Evolutionary conservation across 1,140 invertebrate genomes (phyloP).

Genomic region (Aphidius ervi): DNA sequence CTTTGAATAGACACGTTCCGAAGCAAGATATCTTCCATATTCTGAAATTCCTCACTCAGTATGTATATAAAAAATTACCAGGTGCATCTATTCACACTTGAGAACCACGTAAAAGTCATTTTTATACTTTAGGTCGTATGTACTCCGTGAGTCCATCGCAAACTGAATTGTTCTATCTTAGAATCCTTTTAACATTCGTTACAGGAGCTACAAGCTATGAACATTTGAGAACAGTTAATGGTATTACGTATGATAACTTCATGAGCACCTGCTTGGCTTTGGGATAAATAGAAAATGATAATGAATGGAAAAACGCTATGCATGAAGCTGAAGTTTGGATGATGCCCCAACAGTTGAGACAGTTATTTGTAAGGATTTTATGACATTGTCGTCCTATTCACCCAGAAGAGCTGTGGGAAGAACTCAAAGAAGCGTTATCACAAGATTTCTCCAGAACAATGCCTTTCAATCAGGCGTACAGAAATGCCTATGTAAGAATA

Average conservation of each 20-base stretch:
- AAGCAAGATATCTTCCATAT: neutral
- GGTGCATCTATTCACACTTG: neutral
- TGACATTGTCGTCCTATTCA: slow-evolving; percentile 13
- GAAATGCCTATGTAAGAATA: neutral
- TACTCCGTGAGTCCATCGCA: neutral
- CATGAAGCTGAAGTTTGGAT: slow-evolving; percentile 16
- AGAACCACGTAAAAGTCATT: neutral
- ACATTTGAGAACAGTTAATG: slow-evolving; percentile 17
- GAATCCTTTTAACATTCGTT: neutral
- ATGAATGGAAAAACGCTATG: slow-evolving; percentile 17
- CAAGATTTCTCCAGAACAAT: slow-evolving; percentile 8
- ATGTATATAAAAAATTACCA: neutral
- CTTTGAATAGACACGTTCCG: neutral
- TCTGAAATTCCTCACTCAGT: neutral
- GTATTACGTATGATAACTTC: neutral
- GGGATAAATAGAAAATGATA: slow-evolving; percentile 20
- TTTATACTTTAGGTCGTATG: neutral
- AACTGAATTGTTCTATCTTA: neutral
- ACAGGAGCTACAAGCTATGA: slow-evolving; percentile 13
- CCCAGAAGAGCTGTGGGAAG: slow-evolving; percentile 15
- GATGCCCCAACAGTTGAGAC: slow-evolving; percentile 14
- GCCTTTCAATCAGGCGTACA: neutral
- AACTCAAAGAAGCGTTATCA: slow-evolving; percentile 17
- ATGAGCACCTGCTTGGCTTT: slow-evolving; percentile 13
- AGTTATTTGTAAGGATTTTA: slow-evolving; percentile 18